Conservation (phyloP, 2,888 invertebrate genomes). For the Ernsta delagoae region DNA sequence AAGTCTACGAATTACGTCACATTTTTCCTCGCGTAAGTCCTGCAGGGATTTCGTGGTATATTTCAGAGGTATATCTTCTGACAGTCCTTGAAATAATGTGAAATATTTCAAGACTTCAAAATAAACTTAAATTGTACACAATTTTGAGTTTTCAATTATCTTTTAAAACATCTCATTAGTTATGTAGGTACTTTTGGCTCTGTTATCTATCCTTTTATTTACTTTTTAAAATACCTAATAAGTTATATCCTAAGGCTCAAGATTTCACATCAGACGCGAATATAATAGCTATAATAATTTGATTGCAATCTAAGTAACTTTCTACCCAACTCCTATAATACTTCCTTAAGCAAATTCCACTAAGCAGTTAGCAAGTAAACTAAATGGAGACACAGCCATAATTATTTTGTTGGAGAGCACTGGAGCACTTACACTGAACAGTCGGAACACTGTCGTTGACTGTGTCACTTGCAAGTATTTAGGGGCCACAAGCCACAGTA, state of each 20-base stretch:
- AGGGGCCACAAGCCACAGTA: conserved; percentile 12
- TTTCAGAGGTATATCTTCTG: not conserved
- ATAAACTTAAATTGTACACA: not conserved
- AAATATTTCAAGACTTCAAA: not conserved
- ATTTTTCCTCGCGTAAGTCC: conserved; percentile 47
- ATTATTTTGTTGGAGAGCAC: conserved; percentile 26
- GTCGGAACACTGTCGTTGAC: conserved; percentile 14
- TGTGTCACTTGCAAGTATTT: conserved; percentile 35
- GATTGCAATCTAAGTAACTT: not conserved
- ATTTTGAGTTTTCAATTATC: no score
- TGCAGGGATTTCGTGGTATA: conserved; percentile 16
- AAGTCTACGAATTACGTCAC: conserved; percentile 59
- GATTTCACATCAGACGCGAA: no score
- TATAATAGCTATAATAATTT: no score
- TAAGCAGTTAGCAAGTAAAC: conserved; percentile 5
- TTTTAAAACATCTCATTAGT: no score
- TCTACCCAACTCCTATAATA: not conserved
- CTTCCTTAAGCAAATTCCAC: not conserved
- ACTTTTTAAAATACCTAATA: no score
- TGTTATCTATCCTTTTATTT: no score
- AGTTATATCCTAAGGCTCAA: no score
- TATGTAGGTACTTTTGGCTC: no score
- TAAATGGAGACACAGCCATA: conserved; percentile 2
- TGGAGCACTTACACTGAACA: conserved; percentile 1
- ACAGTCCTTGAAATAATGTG: conserved; percentile 11